phyloP scores from a whole-genome alignment of 2,888 invertebrate species.

The Cepaea hortensis region DNA sequence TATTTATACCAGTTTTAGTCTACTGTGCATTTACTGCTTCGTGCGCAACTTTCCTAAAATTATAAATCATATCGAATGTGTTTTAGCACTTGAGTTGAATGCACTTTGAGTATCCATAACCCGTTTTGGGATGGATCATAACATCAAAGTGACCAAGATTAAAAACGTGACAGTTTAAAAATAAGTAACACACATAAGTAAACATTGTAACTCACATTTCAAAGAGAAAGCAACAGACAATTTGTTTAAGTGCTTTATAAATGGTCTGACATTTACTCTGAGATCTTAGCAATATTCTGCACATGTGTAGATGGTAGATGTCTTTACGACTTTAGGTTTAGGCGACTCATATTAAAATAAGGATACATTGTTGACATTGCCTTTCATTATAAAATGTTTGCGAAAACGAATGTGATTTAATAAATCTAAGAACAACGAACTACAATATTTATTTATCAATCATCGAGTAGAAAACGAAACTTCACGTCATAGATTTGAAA shows the following conservation, averaged over 20 bases:
- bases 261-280: not conserved
- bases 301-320: not conserved
- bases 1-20: too few species aligned
- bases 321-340: too few species aligned
- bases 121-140: not conserved
- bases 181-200: not conserved
- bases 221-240: not conserved
- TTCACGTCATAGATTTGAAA: too few species aligned
- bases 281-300: not conserved
- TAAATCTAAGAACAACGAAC: too few species aligned
- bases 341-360: too few species aligned
- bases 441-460: too few species aligned
- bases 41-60: too few species aligned
- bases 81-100: not conserved
- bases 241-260: not conserved
- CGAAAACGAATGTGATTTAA: too few species aligned
- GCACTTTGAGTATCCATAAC: not conserved
- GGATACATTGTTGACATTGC: too few species aligned
- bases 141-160: slow-evolving; percentile 12
- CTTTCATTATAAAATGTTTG: too few species aligned
- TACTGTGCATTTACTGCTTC: too few species aligned
- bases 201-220: not conserved
- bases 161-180: not conserved
- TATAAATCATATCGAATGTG: not conserved
- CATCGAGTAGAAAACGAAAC: too few species aligned